These are phyloP conservation scores for Heteronetta atricapilla DNA, from an alignment of 2,113 vertebrate species.

Conservation along the genomic window DNA sequence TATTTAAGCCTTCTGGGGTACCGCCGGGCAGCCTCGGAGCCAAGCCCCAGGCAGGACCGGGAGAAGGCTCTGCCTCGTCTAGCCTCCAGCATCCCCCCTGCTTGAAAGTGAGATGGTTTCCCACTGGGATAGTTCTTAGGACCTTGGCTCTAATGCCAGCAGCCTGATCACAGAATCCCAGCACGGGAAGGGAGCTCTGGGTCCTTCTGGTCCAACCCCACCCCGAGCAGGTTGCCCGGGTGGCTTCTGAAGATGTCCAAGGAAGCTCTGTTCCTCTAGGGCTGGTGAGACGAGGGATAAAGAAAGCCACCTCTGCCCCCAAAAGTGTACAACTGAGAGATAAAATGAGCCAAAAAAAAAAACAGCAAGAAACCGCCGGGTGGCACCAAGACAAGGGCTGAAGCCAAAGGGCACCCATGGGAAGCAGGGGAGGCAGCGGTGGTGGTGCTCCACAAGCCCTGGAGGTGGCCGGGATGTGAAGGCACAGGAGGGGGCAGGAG, in stretches of 20 bases:
- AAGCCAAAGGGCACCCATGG: neutral
- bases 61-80: neutral
- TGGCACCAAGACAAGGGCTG: neutral
- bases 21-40: neutral
- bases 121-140: neutral
- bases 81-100: neutral
- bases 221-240: neutral
- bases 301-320: neutral
- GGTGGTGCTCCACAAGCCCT: neutral
- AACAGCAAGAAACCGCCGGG: neutral
- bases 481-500: neutral
- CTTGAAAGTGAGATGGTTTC: neutral
- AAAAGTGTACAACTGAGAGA: neutral
- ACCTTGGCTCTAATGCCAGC: neutral
- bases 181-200: neutral
- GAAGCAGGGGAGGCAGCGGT: neutral
- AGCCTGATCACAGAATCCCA: neutral
- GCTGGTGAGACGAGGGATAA: neutral
- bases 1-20: neutral
- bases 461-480: neutral
- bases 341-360: neutral
- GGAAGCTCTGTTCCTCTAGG: neutral
- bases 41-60: neutral
- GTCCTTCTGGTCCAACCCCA: neutral
- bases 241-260: neutral